Evolutionary conservation across 1,140 invertebrate species (phyloP), one percentile per base, ranked within the genome.

Genomic region (Meloidogyne chitwoodi): DNA sequence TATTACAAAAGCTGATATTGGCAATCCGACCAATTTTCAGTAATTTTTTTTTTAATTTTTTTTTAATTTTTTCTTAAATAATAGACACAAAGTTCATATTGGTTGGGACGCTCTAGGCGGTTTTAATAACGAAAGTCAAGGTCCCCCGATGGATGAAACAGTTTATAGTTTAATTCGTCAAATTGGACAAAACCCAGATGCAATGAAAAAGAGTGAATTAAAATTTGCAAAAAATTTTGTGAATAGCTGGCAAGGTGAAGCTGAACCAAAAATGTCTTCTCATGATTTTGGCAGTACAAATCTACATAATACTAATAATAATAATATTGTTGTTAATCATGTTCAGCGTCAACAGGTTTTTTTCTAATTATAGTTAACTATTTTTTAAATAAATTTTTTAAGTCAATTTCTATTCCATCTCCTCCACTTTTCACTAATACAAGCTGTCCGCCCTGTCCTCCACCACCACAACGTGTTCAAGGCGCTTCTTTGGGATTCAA

Each of bases 11-110:
- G 77, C 76, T 19, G 77, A 78, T 62, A 78, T 78, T 38, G 68
- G 77, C 2, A 61, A 48, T 19, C 77, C 77, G 5, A 80, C 66
- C 22, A 34, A 80, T 62, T 78, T 78, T 73, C 38, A 79, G 67
- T 78, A 68, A 44, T 24, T 0, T 38, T 12, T 14, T 24, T 24
- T 63, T 22, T 27, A 31, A 75, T 11, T 4, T 64, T 74, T 65
- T 22, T 10, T 14, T 19, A 16, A 44, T 16, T 79, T 79, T 29
- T 19, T 22, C 6, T n/a, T 16, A 16, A 16, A 16, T 6, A 44
- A 6, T 5, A 77, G 75, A 22, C 76, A 77, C 31, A 64, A 41
- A 44, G 76, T 62, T 16, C 77, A 78, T 38, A 34, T 78, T 31
- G 77, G 77, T 4, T 78, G 77, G 77, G 56, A 78, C 29, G 71